Conservation (phyloP, 1,140 invertebrate genomes). For the Cydia fagiglandana region DNA sequence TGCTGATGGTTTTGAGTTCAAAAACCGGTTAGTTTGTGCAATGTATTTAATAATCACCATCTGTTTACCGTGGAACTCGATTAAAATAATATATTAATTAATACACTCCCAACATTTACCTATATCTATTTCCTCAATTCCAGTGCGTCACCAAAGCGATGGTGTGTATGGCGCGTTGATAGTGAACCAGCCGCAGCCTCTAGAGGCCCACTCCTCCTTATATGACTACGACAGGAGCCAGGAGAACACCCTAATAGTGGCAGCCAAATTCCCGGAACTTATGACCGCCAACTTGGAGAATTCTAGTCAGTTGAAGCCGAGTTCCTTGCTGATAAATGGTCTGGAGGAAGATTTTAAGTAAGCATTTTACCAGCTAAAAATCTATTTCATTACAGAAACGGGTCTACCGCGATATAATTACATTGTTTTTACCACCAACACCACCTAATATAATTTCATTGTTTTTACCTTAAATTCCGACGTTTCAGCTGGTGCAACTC, state of each 20-base stretch:
- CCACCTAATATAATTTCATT: too few relatives aligned
- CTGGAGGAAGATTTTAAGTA: conserved; percentile 56
- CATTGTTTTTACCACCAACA: too few relatives aligned
- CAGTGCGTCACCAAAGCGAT: conserved; percentile 86
- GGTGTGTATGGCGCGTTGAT: conserved; percentile 89
- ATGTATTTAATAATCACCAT: too few relatives aligned
- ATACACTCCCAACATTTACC: not conserved
- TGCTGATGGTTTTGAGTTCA: too few relatives aligned
- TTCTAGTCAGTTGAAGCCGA: conserved; percentile 46
- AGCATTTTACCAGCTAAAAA: conserved; percentile 36
- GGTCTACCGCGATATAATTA: too few relatives aligned
- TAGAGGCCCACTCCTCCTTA: conserved; percentile 81
- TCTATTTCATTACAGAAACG: too few relatives aligned
- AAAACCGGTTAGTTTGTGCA: too few relatives aligned
- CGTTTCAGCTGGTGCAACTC: too few relatives aligned
- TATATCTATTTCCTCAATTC: conserved; percentile 35
- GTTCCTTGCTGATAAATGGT: conserved; percentile 56
- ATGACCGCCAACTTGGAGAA: conserved; percentile 60
- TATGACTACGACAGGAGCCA: conserved; percentile 84
- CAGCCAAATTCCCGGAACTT: conserved; percentile 55
- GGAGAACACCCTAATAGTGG: conserved; percentile 63
- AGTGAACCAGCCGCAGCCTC: conserved; percentile 82
- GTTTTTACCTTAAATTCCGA: too few relatives aligned
- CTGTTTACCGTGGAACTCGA: too few relatives aligned
- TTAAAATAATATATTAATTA: too few relatives aligned